These are phyloP conservation scores for Caenorhabditis wallacei DNA, from an alignment of 2,888 invertebrate species.

Conservation along the genomic window DNA sequence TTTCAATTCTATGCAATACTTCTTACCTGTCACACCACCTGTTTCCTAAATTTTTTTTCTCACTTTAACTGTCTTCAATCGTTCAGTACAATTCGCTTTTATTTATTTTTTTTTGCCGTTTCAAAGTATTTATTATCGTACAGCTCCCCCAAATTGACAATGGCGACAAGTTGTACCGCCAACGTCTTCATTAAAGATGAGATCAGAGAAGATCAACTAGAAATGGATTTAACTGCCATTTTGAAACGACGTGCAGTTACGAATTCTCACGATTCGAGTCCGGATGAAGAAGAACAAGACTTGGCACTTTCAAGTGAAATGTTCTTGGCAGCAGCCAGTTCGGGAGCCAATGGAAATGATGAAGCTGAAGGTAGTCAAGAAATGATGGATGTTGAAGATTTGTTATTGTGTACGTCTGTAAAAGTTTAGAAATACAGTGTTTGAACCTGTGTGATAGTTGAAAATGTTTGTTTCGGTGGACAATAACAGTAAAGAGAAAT, in stretches of 20 bases:
- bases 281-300: slow-evolving; percentile 51
- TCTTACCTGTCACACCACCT: neutral
- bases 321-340: slow-evolving; percentile 19
- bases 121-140: neutral
- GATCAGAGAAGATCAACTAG: slow-evolving; percentile 55
- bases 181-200: slow-evolving; percentile 62
- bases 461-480: slow-evolving; percentile 5
- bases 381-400: slow-evolving; percentile 38
- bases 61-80: neutral
- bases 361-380: slow-evolving; percentile 47
- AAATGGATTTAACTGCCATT: slow-evolving; percentile 15
- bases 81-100: neutral
- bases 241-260: slow-evolving; percentile 24
- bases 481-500: neutral
- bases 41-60: neutral
- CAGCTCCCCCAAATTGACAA: neutral
- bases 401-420: slow-evolving; percentile 33
- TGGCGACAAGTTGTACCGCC: slow-evolving; percentile 55
- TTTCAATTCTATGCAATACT: neutral
- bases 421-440: neutral
- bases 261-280: slow-evolving; percentile 53
- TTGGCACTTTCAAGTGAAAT: slow-evolving; percentile 36
- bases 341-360: slow-evolving; percentile 16
- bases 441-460: slow-evolving; percentile 35
- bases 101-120: neutral